phyloP scores from a whole-genome alignment of 2,113 vertebrate genomes.

The Melanostigma gelatinosum region DNA sequence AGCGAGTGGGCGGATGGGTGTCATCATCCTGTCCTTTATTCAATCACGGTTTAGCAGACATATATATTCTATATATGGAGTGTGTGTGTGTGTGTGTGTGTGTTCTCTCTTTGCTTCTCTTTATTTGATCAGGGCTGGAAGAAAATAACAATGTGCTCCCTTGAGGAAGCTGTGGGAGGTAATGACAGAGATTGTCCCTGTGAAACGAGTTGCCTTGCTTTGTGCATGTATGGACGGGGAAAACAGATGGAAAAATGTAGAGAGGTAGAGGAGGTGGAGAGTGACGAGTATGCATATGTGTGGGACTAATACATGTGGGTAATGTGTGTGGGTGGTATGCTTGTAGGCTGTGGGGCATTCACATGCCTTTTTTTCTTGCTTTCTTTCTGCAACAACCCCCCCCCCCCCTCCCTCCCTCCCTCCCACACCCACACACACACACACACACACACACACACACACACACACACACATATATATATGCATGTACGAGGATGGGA shows the following conservation, averaged over 20 bases:
- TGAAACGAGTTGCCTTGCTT: conserved; percentile 43
- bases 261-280: conserved; percentile 28
- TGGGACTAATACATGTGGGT: conserved; percentile 68
- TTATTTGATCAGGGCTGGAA: conserved; percentile 71
- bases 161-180: conserved; percentile 70
- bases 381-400: conserved; percentile 5
- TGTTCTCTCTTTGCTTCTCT: conserved; percentile 51
- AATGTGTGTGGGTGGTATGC: conserved; percentile 72
- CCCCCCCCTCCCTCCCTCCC: not conserved
- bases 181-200: conserved; percentile 73
- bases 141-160: conserved; percentile 73
- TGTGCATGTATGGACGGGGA: not conserved
- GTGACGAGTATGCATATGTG: conserved; percentile 71
- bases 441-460: conserved; percentile 5
- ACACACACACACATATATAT: conserved; percentile 11
- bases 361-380: conserved; percentile 34
- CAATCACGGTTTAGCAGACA: conserved; percentile 50
- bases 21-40: conserved; percentile 50
- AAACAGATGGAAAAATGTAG: conserved; percentile 9
- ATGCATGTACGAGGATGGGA: conserved; percentile 54
- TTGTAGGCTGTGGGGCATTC: conserved; percentile 66
- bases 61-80: conserved; percentile 21
- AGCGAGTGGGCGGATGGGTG: conserved; percentile 51
- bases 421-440: not conserved
- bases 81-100: conserved; percentile 25